Evolutionary conservation across 2,113 vertebrate species (phyloP), one percentile per base, ranked within the genome.

Genomic region (Sphyrna mokarran): DNA sequence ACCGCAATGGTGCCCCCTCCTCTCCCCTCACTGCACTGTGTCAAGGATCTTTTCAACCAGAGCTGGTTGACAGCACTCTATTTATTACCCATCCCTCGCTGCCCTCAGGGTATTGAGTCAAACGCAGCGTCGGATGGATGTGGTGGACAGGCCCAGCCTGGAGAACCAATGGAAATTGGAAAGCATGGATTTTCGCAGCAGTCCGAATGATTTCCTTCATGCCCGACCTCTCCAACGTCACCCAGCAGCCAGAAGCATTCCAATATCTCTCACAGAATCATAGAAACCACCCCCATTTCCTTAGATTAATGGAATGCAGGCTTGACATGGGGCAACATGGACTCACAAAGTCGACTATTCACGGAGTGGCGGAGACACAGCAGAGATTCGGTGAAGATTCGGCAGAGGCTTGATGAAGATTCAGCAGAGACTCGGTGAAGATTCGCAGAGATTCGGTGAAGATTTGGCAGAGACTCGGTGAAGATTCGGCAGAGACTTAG

Each of bases 81-180:
- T 48, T 86, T 86, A 6, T 23, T 23, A 16, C 20, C 37, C 20
- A 9, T 23, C 40, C 40, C 16, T 48, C 16, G 9, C 22, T 43
- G 16, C 83, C 83, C 14, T 6, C 14, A 40, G 40, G 40, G 18
- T 16, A 16, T 22, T 83, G n/a, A 85, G 37, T 40, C 37, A n/a
- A 40, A 20, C 4, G 33, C 72, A 80, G 70, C 26, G 78, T 18
- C 3, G 3, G 76, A 40, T 37, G 11, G 78, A 6, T 14, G 37
- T 20, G 5, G 5, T 16, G 4, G 14, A n/a, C 37, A 87, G 43
- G 43, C 43, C 22, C 7, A 23, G 43, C 26, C 43, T 22, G 23
- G 43, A 37, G 1, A 23, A 40, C 16, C n/a, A n/a, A n/a, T n/a
- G n/a, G n/a, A 0, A 26, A 0, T 10, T 1, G 8, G 0, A 22